These are phyloP conservation scores for Amphiprion ocellaris DNA, from an alignment of 2,113 vertebrate genomes.

Conservation along the genomic window DNA sequence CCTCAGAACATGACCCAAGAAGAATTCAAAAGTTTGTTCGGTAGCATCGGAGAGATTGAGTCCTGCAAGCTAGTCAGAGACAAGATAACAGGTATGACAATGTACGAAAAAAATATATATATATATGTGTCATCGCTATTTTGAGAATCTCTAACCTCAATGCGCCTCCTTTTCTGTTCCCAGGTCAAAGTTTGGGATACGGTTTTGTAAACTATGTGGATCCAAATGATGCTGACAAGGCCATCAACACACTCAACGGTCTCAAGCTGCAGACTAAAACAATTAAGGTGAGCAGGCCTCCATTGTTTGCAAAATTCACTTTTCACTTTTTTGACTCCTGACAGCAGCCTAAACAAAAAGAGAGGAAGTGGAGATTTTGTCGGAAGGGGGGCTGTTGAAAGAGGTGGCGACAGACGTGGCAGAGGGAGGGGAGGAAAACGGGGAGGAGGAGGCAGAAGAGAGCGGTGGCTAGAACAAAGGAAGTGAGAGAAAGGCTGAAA, in stretches of 20 bases:
- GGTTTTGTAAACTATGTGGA: conserved; percentile 98
- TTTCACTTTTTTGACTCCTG: not conserved
- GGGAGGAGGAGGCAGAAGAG: conserved; percentile 73
- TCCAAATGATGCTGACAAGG: conserved; percentile 95
- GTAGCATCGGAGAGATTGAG: conserved; percentile 96
- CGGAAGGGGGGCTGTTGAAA: conserved; percentile 22
- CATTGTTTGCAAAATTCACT: not conserved
- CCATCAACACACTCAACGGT: conserved; percentile 97
- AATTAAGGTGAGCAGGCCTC: conserved; percentile 90
- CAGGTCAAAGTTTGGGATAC: conserved; percentile 97
- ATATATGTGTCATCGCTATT: not conserved
- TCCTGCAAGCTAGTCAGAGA: conserved; percentile 96
- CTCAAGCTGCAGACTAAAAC: conserved; percentile 98
- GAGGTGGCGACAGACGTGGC: conserved; percentile 66
- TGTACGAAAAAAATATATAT: not conserved
- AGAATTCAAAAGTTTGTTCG: conserved; percentile 96
- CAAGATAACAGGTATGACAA: conserved; percentile 92
- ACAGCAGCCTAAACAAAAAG: conserved; percentile 32
- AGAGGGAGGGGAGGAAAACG: conserved; percentile 75
- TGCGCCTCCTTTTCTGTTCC: conserved; percentile 15
- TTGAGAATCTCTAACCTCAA: conserved; percentile 2
- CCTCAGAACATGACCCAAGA: conserved; percentile 99
- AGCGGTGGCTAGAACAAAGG: conserved; percentile 76
- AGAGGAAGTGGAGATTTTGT: conserved; percentile 66
- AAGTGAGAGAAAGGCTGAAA: conserved; percentile 71